Base-by-base conservation (phyloP, 2,113 vertebrate species). In the Pelecanoides urinatrix region DNA sequence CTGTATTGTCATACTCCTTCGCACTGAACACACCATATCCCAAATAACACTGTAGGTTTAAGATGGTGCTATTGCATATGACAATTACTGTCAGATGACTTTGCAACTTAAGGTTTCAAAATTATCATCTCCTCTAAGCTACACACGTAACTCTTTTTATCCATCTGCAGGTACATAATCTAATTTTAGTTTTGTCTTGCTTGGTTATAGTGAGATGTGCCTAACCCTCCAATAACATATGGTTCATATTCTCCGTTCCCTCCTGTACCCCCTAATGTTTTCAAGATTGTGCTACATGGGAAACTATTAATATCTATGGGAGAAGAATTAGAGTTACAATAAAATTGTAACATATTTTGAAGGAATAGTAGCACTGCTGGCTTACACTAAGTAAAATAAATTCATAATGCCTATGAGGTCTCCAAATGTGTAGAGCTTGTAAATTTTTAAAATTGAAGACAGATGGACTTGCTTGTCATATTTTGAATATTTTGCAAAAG, bases 321-420 rank as follows among this genome's bases (percentile, higher is more conserved):
- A 97, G 86, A 95, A 97, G 95, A 97, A 97, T 96, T 95, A 97
- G 90, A 95, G 76, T 92, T 97, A 97, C 87, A 97, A 97, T 98
- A 97, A 97, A 97, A 97, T 92, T 93, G 88, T 96, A 97, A 92
- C 78, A 58, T 95, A 95, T 96, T 98, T 97, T 93, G 92, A 97
- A 97, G 74, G 96, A 92, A 92, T 96, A 96, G 95, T 97, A 96
- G 95, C 94, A 94, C 85, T 95, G 70, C 82, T 97, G 94, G 73
- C 81, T 95, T 96, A 62, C 44, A 70, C 27, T 70, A 94, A 94
- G 56, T 83, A 97, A 97, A 97, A 92, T 95, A 96, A 97, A 97
- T 93, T 96, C 86, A 75, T 95, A 89, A 96, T 68, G 52, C 71
- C 83, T 97, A 78, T 77, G 83, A 96, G 52, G 78, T 86, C 42